Evolutionary conservation across 1,140 invertebrate genomes (phyloP), one percentile per base, ranked within the genome.

Genomic region (Apis dorsata): DNA sequence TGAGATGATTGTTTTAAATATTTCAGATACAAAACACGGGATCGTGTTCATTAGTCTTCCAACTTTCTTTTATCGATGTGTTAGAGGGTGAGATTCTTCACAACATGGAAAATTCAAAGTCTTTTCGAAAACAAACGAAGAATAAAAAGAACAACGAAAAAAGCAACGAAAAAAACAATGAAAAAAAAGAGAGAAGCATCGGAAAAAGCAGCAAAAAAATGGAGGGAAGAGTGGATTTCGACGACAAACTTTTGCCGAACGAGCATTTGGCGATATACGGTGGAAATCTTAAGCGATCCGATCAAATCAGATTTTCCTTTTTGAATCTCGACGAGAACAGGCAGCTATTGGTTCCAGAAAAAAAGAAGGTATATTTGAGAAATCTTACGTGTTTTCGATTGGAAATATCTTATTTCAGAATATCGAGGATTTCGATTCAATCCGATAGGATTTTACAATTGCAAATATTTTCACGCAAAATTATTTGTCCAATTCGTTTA

Each of bases 1-100:
- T 44, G 34, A 3, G 5, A 44, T 7, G 34, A 44, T 44, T 44
- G 34, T 44, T 44, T 44, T 44, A 65, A 57, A 13, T 53, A 19
- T 57, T 49, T 9, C 34, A 83, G 81, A 15, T 83, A 17, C 68
- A 78, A 19, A 83, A 83, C 10, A 78, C 76, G 0, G 75, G 81
- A 57, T n/a, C 1, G 0, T 83, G 75, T 13, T 51, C 59, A 7
- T 28, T 78, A 59, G 65, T n/a, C 10, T 79, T 83, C 1, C 66
- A 24, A 12, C 51, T 79, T 65, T 10, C 15, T 3, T 4, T 71
- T 11, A 65, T 51, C 17, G 76, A 72, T 21, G 34, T 34, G n/a
- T 3, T 79, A 1, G 68, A 79, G 17, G 76, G 69, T 1, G 44
- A 49, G 11, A 83, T 83, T n/a, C 51, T 66, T 13, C 51, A 7